Conservation (phyloP, 2,797 vertebrate species). For the Pangasius sanitwongsei region DNA sequence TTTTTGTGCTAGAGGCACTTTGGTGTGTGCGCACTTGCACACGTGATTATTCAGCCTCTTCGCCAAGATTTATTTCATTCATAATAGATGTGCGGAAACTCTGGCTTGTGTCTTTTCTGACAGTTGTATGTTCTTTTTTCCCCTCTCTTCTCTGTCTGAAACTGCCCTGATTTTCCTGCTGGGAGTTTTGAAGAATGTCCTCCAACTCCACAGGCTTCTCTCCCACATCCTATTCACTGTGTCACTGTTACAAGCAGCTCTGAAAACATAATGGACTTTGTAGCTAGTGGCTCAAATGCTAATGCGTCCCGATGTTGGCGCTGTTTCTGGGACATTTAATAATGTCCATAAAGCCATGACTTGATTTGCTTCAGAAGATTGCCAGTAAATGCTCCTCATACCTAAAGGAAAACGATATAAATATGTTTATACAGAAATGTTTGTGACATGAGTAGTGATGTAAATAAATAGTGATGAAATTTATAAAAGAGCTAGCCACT, state of each 20-base stretch:
- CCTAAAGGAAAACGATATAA: background rate
- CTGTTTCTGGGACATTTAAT: background rate
- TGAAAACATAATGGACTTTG: conserved; percentile 25
- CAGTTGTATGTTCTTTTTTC: conserved; percentile 65
- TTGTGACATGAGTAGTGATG: background rate
- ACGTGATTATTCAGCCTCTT: conserved; percentile 62
- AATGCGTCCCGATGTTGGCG: conserved; percentile 1
- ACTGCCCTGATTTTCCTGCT: conserved; percentile 40
- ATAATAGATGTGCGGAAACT: conserved; percentile 79
- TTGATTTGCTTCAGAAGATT: background rate
- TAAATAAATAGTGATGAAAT: background rate
- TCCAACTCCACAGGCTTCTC: conserved; percentile 37
- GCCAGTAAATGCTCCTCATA: background rate
- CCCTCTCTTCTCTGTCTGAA: conserved; percentile 39
- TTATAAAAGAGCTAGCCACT: background rate
- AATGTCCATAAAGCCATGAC: background rate
- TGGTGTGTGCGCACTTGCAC: conserved; percentile 12
- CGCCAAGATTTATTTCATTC: conserved; percentile 76
- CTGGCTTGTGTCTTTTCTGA: conserved; percentile 77
- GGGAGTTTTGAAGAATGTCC: conserved; percentile 32
- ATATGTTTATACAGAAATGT: background rate
- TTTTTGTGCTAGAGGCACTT: conserved; percentile 60
- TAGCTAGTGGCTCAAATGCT: conserved; percentile 7
- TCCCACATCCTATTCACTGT: conserved; percentile 30
- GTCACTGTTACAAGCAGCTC: conserved; percentile 35